Base-by-base conservation (phyloP, 2,797 vertebrate genomes). In the Champsocephalus gunnari region DNA sequence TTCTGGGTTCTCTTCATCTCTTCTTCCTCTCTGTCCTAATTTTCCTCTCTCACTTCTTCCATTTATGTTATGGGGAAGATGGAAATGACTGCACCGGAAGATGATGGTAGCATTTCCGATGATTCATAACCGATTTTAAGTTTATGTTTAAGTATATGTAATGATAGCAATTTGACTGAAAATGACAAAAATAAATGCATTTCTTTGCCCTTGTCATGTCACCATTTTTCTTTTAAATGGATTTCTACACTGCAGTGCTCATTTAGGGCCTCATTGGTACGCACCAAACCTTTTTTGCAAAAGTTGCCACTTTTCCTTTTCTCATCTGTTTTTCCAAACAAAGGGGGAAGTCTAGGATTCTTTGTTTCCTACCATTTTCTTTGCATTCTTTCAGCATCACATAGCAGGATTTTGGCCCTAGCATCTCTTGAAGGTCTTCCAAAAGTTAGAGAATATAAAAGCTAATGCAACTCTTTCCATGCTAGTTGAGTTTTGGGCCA, bases 381-480 rank as follows among this genome's bases (percentile, higher is more conserved):
- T 48, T 48, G 69, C 87, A 75, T 89, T 89, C 75, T 81, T 88
- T 80, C 80, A 62, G 81, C 58, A 58, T 78, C 66, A 66, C 83
- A 82, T 82, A 70, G 75, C 73, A 58, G 80, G 60, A 45, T 73
- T 88, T 92, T 82, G 88, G 88, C 83, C 45, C 38, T 62, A 73
- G 75, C 75, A 69, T 92, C 87, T 88, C 67, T 69, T 87, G 87
- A 90, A 92, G 81, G 34, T 65, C 61, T 56, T 90, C 87, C 88
- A 91, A 72, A 86, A 84, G 83, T 85, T 81, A 64, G 55, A 82
- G 77, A 77, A 85, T 88, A 85, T 77, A 66, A 72, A 80, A 86
- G 75, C 82, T 91, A 90, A 92, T 59, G 84, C 84, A 91, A 92
- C 77, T 87, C 82, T 93, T 94, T 93, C 88, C 89, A 91, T 69